These are phyloP conservation scores for Ceryle rudis DNA, from an alignment of 2,797 vertebrate species.

Conservation along the genomic window DNA sequence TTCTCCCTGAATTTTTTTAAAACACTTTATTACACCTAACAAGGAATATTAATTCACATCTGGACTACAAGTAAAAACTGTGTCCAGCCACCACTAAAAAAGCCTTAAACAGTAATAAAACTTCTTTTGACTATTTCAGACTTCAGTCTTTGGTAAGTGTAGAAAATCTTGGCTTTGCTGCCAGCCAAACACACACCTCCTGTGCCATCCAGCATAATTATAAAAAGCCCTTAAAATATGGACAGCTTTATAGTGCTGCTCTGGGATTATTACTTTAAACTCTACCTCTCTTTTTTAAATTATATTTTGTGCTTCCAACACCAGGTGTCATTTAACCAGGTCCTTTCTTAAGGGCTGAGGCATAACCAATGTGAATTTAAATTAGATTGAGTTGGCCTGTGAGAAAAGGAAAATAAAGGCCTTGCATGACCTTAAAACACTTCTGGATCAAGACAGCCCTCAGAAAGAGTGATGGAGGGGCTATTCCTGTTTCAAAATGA, in stretches of 20 bases:
- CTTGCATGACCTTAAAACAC: not conserved
- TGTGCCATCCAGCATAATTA: not conserved
- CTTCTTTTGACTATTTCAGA: not conserved
- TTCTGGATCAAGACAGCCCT: not conserved
- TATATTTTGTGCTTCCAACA: not conserved
- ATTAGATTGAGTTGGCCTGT: not conserved
- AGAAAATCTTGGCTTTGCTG: not conserved
- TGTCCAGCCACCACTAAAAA: not conserved
- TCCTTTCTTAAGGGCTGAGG: not conserved
- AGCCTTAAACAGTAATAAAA: not conserved
- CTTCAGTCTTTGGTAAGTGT: not conserved
- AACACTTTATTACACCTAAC: not conserved
- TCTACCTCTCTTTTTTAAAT: not conserved
- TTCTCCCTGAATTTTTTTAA: not conserved
- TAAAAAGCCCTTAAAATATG: not conserved
- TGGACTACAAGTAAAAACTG: not conserved
- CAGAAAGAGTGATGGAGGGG: not conserved
- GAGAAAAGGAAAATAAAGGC: not conserved
- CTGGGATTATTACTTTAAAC: not conserved
- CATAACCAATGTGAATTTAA: not conserved
- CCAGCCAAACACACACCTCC: not conserved
- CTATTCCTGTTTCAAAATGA: not conserved
- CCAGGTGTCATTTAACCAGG: not conserved
- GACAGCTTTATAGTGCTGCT: not conserved
- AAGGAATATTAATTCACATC: not conserved